Percentiles rank a stretch among this genome's conserved stretches.
Evolutionary conservation across 2,888 invertebrate genomes (phyloP).

Genomic region (Dicyrtomina minuta): DNA sequence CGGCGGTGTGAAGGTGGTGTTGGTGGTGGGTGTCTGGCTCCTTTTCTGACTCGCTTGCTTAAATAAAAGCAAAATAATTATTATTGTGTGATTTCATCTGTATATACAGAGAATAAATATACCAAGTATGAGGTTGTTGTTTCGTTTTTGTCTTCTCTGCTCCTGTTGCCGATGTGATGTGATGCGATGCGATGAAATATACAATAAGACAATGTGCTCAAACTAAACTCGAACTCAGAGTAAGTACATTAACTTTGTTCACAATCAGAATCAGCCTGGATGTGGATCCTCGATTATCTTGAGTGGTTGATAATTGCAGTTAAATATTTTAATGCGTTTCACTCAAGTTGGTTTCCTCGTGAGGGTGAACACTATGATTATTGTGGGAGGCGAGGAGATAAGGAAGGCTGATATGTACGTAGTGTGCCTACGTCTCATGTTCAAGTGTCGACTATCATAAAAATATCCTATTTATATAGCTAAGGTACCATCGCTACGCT

Average conservation of each 20-base stretch:
- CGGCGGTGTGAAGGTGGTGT: too few species aligned
- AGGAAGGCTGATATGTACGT: too few species aligned
- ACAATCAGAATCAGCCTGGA: not conserved
- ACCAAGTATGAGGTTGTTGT: constrained; percentile 5
- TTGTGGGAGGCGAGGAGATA: not conserved
- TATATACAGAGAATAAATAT: too few species aligned
- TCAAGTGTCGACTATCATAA: too few species aligned
- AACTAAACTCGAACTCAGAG: not conserved
- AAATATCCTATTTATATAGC: too few species aligned
- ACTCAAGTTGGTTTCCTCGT: constrained; percentile 30
- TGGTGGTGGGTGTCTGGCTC: too few species aligned
- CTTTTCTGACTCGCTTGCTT: not conserved
- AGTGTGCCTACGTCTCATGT: too few species aligned
- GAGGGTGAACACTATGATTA: constrained; percentile 35
- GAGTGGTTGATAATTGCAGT: constrained; percentile 51
- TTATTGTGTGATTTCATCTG: too few species aligned
- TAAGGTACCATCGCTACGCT: too few species aligned
- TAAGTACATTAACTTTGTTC: not conserved
- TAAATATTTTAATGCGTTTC: constrained; percentile 42
- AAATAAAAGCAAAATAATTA: too few species aligned
- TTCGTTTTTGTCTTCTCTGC: constrained; percentile 18
- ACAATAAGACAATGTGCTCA: too few species aligned
- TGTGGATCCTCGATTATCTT: constrained; percentile 46
- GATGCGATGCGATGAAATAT: too few species aligned
- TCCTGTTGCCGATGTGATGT: not conserved